Evolutionary conservation across 2,888 invertebrate genomes (phyloP).

Genomic region (Polydrusus cervinus): DNA sequence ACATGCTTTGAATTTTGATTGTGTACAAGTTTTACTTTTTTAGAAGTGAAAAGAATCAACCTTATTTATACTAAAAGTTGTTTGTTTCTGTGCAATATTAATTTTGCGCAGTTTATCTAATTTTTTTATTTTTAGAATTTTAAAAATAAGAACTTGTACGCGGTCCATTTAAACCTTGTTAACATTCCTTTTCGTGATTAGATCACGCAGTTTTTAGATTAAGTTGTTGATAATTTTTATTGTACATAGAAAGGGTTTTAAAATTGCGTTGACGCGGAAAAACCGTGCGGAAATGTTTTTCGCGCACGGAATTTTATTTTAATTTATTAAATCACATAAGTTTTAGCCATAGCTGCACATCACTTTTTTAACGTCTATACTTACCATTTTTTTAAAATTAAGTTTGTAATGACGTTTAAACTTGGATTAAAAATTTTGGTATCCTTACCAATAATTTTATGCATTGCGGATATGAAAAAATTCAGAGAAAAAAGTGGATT

Average conservation of each 20-base stretch:
- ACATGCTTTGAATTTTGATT: not conserved
- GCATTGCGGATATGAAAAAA: not conserved
- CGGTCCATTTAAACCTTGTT: conserved; percentile 35
- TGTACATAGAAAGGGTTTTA: conserved; percentile 63
- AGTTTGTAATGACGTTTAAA: conserved; percentile 17
- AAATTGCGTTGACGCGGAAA: conserved; percentile 29
- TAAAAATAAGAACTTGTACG: not conserved
- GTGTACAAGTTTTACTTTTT: not conserved
- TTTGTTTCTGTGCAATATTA: no score
- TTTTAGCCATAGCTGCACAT: conserved; percentile 32
- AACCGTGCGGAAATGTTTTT: not conserved
- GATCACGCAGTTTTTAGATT: conserved; percentile 60
- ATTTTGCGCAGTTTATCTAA: no score
- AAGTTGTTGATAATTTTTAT: conserved; percentile 63
- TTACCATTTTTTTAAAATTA: not conserved
- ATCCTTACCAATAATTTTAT: not conserved
- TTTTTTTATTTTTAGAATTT: no score
- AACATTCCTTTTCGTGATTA: conserved; percentile 66
- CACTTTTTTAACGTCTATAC: conserved; percentile 6
- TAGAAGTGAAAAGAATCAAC: no score
- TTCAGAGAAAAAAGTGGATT: conserved; percentile 8
- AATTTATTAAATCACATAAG: conserved; percentile 25
- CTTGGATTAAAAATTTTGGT: conserved; percentile 2
- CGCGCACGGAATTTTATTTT: conserved; percentile 12
- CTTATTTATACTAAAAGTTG: no score